Conservation (phyloP, 2,797 vertebrate genomes). For the Enteromius paludinosus region DNA sequence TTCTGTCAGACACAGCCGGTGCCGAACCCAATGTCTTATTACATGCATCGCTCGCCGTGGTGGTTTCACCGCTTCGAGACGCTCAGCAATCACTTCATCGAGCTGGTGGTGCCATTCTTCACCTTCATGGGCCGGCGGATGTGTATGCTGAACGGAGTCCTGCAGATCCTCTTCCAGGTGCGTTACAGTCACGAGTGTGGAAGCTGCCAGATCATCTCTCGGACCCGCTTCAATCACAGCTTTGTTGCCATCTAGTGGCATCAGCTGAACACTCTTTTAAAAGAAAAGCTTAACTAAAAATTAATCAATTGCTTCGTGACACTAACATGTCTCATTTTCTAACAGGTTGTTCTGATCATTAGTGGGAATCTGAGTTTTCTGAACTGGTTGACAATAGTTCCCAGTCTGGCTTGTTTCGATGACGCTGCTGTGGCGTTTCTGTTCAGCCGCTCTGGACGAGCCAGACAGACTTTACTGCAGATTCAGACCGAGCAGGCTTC, state of each 20-base stretch:
- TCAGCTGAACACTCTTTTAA: neutral
- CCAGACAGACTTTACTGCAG: constrained; percentile 68
- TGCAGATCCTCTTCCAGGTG: constrained; percentile 96
- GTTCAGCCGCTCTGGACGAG: constrained; percentile 70
- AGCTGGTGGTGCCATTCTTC: constrained; percentile 89
- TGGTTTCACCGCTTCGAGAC: constrained; percentile 92
- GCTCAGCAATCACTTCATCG: constrained; percentile 87
- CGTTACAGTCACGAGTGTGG: neutral
- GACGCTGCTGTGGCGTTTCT: constrained; percentile 82
- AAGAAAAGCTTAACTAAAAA: neutral
- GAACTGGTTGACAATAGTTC: constrained; percentile 96
- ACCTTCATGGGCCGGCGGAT: constrained; percentile 86
- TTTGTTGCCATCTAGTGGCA: constrained; percentile 47
- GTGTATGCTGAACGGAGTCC: constrained; percentile 79
- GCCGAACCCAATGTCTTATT: constrained; percentile 92
- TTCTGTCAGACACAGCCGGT: constrained; percentile 89
- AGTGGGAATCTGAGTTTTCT: constrained; percentile 97
- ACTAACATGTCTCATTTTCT: neutral
- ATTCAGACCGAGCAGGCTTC: constrained; percentile 69
- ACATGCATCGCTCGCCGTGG: constrained; percentile 87
- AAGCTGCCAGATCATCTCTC: neutral
- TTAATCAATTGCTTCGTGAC: neutral
- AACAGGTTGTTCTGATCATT: constrained; percentile 85
- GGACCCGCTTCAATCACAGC: neutral
- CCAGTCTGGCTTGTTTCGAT: constrained; percentile 92